These are phyloP conservation scores for Rhyacichthys aspro DNA, from an alignment of 2,797 vertebrate genomes.

Conservation along the genomic window DNA sequence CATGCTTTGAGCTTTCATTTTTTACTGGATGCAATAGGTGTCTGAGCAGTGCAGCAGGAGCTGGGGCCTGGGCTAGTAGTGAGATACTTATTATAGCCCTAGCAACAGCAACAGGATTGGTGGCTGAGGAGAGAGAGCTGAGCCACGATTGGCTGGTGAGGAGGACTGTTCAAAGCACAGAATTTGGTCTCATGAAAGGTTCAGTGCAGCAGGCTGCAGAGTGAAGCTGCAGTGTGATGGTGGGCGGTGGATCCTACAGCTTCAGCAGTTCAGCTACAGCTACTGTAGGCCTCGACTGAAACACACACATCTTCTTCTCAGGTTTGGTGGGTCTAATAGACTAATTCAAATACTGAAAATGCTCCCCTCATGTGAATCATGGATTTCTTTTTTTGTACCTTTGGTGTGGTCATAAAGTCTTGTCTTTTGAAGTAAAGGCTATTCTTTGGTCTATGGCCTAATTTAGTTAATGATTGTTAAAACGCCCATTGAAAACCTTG, in stretches of 20 bases:
- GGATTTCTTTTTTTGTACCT: constrained; percentile 1
- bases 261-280: constrained; percentile 53
- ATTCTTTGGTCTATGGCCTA: constrained; percentile 35
- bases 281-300: constrained; percentile 29
- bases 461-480: constrained; percentile 40
- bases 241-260: constrained; percentile 46
- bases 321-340: constrained; percentile 10
- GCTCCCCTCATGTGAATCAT: constrained; percentile 4
- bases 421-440: constrained; percentile 16
- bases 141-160: constrained; percentile 75
- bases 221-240: constrained; percentile 70
- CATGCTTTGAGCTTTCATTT: constrained; percentile 58
- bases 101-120: constrained; percentile 82
- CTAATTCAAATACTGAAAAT: neutral
- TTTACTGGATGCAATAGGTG: constrained; percentile 77
- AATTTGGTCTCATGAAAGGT: constrained; percentile 80
- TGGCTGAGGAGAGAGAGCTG: constrained; percentile 48
- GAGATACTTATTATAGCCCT: constrained; percentile 80
- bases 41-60: constrained; percentile 76
- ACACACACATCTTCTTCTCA: constrained; percentile 31
- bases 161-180: constrained; percentile 69
- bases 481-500: constrained; percentile 8
- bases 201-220: constrained; percentile 77
- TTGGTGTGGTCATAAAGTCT: constrained; percentile 26
- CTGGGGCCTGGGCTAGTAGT: constrained; percentile 64